Conservation (phyloP, 2,113 vertebrate species). For the Cephalopterus ornatus region DNA sequence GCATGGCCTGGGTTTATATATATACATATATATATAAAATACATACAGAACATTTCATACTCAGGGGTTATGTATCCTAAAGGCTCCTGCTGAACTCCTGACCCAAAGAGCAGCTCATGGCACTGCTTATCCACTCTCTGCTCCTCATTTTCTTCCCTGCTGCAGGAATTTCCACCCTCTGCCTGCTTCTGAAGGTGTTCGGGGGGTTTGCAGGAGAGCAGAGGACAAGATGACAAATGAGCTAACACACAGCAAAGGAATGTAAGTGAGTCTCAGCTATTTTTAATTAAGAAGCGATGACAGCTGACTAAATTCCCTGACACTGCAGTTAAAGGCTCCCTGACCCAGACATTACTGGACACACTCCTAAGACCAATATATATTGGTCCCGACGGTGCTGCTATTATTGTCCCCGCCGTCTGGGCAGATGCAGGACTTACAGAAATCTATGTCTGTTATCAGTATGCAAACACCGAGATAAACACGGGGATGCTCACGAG, state of each 20-base stretch:
- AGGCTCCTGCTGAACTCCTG: not conserved
- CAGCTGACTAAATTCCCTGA: constrained; percentile 72
- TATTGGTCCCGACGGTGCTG: constrained; percentile 1
- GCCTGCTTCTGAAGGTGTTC: not conserved
- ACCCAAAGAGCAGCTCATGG: not conserved
- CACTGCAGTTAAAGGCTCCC: constrained; percentile 65
- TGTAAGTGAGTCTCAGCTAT: constrained; percentile 54
- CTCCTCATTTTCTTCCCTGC: not conserved
- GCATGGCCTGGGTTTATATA: not conserved
- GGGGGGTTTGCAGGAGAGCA: not conserved
- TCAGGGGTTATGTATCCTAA: not conserved
- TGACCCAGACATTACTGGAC: constrained; percentile 63
- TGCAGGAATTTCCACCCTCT: not conserved
- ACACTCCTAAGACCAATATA: constrained; percentile 1
- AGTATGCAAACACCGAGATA: constrained; percentile 14
- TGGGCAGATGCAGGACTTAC: constrained; percentile 42
- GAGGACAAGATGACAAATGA: constrained; percentile 37
- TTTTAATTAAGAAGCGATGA: constrained; percentile 78
- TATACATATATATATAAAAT: not conserved
- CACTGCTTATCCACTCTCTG: not conserved
- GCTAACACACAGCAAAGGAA: constrained; percentile 30
- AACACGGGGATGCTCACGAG: constrained; percentile 4
- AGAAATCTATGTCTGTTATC: constrained; percentile 15
- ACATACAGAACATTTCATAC: not conserved
- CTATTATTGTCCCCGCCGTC: constrained; percentile 42